A percentile compares a stretch with the other conserved stretches of the same genome.
Evolutionary conservation across 2,113 vertebrate genomes (phyloP).

Genomic region (Gymnobelideus leadbeateri): DNA sequence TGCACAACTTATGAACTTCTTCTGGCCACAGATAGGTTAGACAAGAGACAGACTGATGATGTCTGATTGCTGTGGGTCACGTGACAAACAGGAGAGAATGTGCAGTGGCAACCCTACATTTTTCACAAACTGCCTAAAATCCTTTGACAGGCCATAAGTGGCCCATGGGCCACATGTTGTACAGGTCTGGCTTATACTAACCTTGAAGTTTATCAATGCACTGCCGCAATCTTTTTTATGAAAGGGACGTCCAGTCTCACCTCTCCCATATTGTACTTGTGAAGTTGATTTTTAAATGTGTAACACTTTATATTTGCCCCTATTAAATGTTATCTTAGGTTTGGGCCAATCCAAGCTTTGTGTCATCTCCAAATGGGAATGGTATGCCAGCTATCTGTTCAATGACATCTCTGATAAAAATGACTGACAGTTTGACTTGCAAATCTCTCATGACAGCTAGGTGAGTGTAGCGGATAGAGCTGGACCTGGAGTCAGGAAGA

Average conservation of each 20-base stretch:
- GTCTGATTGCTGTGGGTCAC: too few relatives aligned
- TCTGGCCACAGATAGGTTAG: too few relatives aligned
- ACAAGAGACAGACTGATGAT: too few relatives aligned
- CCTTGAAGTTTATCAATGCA: slow-evolving; percentile 26
- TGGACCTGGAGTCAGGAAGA: background rate
- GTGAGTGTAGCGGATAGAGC: background rate
- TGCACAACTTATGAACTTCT: too few relatives aligned
- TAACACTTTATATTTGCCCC: slow-evolving; percentile 41
- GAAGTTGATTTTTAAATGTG: slow-evolving; percentile 16
- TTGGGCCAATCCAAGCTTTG: slow-evolving; percentile 26
- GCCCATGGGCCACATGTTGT: too few relatives aligned
- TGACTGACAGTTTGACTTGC: background rate
- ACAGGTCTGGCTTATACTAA: background rate
- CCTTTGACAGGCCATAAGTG: too few relatives aligned
- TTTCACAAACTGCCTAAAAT: too few relatives aligned
- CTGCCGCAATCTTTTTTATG: background rate
- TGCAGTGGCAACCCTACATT: too few relatives aligned
- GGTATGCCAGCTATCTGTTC: slow-evolving; percentile 44
- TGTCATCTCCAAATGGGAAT: background rate
- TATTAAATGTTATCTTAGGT: slow-evolving; percentile 49
- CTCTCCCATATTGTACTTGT: background rate
- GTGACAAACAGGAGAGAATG: too few relatives aligned
- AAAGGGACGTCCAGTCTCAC: background rate
- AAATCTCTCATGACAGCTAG: background rate
- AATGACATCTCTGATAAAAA: slow-evolving; percentile 5